A percentile compares a stretch with the other conserved stretches of the same genome.
Evolutionary conservation across 2,888 invertebrate genomes (phyloP).

Genomic region (Abrostola tripartita): DNA sequence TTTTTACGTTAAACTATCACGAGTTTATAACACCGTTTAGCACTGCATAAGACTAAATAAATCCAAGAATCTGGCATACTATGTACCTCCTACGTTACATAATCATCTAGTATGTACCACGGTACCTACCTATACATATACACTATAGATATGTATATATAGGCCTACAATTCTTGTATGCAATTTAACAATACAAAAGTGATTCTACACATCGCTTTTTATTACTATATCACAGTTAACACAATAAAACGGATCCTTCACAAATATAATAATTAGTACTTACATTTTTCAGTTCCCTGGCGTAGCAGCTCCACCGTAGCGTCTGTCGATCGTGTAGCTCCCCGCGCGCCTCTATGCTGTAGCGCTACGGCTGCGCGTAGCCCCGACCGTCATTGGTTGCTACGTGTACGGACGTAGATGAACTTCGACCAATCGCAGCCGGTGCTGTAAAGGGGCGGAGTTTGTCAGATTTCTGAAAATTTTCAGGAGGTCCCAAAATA

Average conservation of each 20-base stretch:
- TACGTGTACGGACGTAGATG: constrained; percentile 73
- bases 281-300: constrained; percentile 83
- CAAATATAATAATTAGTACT: constrained; percentile 65
- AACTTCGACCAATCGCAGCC: constrained; percentile 75
- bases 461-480: constrained; percentile 85
- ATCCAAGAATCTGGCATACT: background rate
- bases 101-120: constrained; percentile 30
- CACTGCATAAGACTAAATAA: background rate
- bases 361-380: constrained; percentile 84
- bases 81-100: constrained; percentile 38
- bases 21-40: background rate
- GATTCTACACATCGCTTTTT: constrained; percentile 15
- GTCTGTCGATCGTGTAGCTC: constrained; percentile 83
- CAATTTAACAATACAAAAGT: constrained; percentile 10
- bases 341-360: constrained; percentile 77
- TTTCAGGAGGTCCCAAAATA: constrained; percentile 80
- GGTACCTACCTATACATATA: constrained; percentile 27
- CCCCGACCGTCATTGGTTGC: constrained; percentile 78
- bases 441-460: constrained; percentile 81
- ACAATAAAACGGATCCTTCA: constrained; percentile 20
- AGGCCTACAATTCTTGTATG: constrained; percentile 40
- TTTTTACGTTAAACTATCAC: background rate
- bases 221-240: constrained; percentile 12
- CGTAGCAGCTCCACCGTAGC: constrained; percentile 81
- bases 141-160: constrained; percentile 32